Conservation (phyloP, 2,888 invertebrate species). For the Pammene fasciana region DNA sequence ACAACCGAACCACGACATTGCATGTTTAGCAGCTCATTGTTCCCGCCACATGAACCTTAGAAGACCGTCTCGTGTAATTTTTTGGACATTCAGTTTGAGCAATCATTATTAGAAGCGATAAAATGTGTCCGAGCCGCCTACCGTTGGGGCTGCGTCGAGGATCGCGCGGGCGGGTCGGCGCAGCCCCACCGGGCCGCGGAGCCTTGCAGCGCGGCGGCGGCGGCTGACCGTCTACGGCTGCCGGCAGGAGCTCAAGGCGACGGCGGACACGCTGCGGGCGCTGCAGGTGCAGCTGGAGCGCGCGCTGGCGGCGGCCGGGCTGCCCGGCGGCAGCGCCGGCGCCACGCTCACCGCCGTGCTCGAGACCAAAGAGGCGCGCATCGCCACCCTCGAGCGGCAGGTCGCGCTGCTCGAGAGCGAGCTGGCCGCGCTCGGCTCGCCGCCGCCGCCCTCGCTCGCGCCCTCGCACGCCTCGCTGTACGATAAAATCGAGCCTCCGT, state of each 20-base stretch:
- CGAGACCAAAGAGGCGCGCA: slow-evolving; percentile 94
- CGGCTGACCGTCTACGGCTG: slow-evolving; percentile 68
- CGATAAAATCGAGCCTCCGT: slow-evolving; percentile 86
- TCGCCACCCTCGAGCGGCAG: slow-evolving; percentile 93
- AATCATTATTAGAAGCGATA: slow-evolving; percentile 70
- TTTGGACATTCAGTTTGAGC: slow-evolving; percentile 72
- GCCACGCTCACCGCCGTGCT: slow-evolving; percentile 91
- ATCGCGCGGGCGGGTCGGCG: slow-evolving; percentile 52
- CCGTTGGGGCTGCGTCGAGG: slow-evolving; percentile 70
- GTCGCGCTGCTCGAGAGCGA: slow-evolving; percentile 91
- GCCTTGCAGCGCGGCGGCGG: slow-evolving; percentile 59
- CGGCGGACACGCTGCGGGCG: slow-evolving; percentile 92
- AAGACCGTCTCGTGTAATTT: slow-evolving; percentile 74
- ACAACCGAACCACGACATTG: slow-evolving; percentile 79
- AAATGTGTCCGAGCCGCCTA: slow-evolving; percentile 65
- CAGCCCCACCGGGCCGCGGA: slow-evolving; percentile 64
- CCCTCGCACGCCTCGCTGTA: slow-evolving; percentile 83
- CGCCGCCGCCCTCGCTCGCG: slow-evolving; percentile 80
- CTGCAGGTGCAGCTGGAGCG: slow-evolving; percentile 91
- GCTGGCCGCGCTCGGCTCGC: slow-evolving; percentile 81
- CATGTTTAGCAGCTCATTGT: slow-evolving; percentile 81
- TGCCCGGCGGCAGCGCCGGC: slow-evolving; percentile 81
- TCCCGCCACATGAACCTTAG: slow-evolving; percentile 80
- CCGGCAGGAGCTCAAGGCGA: slow-evolving; percentile 91
- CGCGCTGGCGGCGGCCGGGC: slow-evolving; percentile 85